phyloP scores from a whole-genome alignment of 2,888 invertebrate species.

The Synergus gifuensis region DNA sequence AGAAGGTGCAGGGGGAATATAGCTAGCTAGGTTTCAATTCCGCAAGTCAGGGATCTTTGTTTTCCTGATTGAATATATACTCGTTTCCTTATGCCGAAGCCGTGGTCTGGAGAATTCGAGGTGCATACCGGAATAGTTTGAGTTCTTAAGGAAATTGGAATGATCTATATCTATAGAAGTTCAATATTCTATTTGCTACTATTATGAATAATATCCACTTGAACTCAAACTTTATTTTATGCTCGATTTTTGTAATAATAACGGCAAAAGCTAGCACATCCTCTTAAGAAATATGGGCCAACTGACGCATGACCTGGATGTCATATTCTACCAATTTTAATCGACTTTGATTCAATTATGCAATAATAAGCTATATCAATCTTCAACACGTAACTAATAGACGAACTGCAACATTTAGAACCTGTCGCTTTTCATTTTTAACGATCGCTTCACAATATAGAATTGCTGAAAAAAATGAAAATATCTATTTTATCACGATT shows the following conservation, averaged over 20 bases:
- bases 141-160: slow-evolving; percentile 14
- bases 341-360: slow-evolving; percentile 6
- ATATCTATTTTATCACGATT: neutral
- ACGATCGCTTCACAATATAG: neutral
- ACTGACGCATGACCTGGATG: slow-evolving; percentile 26
- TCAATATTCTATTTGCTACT: slow-evolving; percentile 19
- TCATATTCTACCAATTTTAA: slow-evolving; percentile 18
- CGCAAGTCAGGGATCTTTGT: slow-evolving; percentile 27
- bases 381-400: slow-evolving; percentile 25
- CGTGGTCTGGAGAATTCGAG: neutral
- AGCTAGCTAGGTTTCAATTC: slow-evolving; percentile 26
- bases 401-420: slow-evolving; percentile 28
- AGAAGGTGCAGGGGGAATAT: slow-evolving; percentile 7
- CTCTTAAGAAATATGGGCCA: slow-evolving; percentile 20
- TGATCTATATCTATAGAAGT: neutral
- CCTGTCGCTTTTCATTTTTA: slow-evolving; percentile 9
- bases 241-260: neutral
- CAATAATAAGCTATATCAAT: slow-evolving; percentile 11
- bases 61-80: slow-evolving; percentile 28
- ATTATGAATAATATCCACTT: neutral
- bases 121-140: neutral
- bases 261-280: neutral
- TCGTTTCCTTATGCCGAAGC: neutral
- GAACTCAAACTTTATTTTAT: neutral
- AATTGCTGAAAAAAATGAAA: neutral